A percentile compares a stretch with the other conserved stretches of the same genome.
phyloP scores from a whole-genome alignment of 2,888 invertebrate species.

The Melitaea athalia region DNA sequence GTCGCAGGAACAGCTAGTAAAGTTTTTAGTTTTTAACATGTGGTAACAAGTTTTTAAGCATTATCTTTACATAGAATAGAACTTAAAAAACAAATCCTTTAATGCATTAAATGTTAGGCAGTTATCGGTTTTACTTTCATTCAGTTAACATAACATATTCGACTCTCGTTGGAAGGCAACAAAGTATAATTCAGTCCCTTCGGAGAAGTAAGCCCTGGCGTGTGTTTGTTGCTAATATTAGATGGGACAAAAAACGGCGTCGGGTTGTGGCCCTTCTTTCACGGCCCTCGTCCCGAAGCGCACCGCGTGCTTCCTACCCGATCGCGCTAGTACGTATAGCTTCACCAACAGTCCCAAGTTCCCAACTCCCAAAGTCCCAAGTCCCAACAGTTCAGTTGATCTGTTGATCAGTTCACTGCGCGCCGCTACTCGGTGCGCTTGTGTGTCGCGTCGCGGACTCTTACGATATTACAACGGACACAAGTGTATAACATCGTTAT shows the following conservation, averaged over 20 bases:
- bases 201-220: conserved; percentile 61
- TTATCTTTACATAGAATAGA: background rate
- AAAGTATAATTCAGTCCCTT: conserved; percentile 45
- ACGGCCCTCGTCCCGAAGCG: conserved; percentile 60
- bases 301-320: conserved; percentile 47
- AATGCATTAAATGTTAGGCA: conserved; percentile 25
- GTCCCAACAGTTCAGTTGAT: conserved; percentile 57
- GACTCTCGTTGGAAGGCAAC: conserved; percentile 30
- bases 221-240: conserved; percentile 71
- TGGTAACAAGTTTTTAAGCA: background rate
- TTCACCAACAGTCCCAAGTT: conserved; percentile 21
- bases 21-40: background rate
- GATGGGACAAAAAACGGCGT: conserved; percentile 71
- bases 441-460: conserved; percentile 53
- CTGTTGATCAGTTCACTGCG: conserved; percentile 72
- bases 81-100: conserved; percentile 21
- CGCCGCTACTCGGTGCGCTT: conserved; percentile 57
- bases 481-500: conserved; percentile 56
- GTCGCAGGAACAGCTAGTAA: background rate
- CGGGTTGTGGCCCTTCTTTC: conserved; percentile 71
- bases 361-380: conserved; percentile 2
- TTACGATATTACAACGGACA: conserved; percentile 53
- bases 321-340: conserved; percentile 43
- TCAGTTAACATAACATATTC: conserved; percentile 25
- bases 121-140: conserved; percentile 37